Base-by-base conservation (phyloP, 2,113 vertebrate species). In the Indicator indicator region DNA sequence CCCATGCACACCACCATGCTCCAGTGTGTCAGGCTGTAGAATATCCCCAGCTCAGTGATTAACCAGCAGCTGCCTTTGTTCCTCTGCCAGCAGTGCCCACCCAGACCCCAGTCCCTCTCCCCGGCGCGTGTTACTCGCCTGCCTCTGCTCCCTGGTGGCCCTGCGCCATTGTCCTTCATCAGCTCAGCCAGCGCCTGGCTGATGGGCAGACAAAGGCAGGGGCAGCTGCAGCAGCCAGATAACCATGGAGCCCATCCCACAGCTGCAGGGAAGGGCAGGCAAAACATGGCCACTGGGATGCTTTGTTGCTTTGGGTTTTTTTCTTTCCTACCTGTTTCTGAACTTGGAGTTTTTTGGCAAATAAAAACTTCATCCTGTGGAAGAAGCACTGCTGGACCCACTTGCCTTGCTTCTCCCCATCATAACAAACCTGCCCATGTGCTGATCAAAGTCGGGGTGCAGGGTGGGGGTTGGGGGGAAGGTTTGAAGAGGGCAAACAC, bases 1-100 rank as follows among this genome's bases (percentile, higher is more conserved):
- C 58, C 30, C 1, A 0, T 6, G 42, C 2, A 8, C 54, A 50
- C 18, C 62, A 36, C 14, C 0, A 0, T 4, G 56, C 12, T 46
- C n/a, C 12, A 3, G 59, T 16, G 10, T 56, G 52, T 19, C 56
- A 48, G 46, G 19, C 69, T 86, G 72, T 60, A 36, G n/a, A 44
- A 12, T 3, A 3, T 13, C n/a, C 18, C 16, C 4, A 0, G n/a
- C 16, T 24, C 24, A 5, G 48, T 13, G 32, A 48, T 27, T 7
- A 44, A 58, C 62, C 26, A 16, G 48, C 32, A 6, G 44, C 50
- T 83, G 23, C 40, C 33, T 67, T 74, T 81, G 88, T 28, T 90
- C 33, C 65, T 62, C 7, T 4, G 7, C 18, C 19, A 2, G 46
- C 1, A 0, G 40, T 77, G 38, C 60, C 65, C 50, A 70, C 11